These are phyloP conservation scores for Chroicocephalus ridibundus DNA, from an alignment of 2,113 vertebrate genomes.

Conservation along the genomic window DNA sequence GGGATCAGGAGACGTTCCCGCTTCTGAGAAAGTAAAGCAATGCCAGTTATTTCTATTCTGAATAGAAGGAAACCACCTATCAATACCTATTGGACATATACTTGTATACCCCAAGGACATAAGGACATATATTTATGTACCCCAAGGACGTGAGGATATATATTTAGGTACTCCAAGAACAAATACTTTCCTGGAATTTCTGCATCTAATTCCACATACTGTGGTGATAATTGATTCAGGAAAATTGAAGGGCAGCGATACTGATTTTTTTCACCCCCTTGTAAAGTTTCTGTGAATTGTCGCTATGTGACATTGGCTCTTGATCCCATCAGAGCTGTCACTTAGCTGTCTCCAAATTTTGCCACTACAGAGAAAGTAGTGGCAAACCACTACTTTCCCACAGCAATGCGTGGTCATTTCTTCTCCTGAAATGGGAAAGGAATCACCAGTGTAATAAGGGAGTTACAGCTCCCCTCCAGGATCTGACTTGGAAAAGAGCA, in stretches of 20 bases:
- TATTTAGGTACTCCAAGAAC: background rate
- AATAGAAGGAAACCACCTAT: too few relatives aligned
- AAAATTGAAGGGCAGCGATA: background rate
- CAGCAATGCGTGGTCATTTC: background rate
- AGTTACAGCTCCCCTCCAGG: background rate
- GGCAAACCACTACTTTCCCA: background rate
- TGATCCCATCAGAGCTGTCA: background rate
- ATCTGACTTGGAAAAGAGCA: background rate
- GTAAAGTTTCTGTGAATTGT: background rate
- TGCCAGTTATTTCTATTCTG: background rate
- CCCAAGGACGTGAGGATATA: background rate
- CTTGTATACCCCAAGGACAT: background rate
- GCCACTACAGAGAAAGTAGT: background rate
- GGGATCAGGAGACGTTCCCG: conserved; percentile 74
- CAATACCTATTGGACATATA: too few relatives aligned
- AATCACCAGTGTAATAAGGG: fast-evolving
- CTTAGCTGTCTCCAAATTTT: background rate
- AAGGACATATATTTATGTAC: background rate
- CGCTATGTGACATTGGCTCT: background rate
- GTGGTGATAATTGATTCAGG: background rate
- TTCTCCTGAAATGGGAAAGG: background rate
- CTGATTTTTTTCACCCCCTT: background rate
- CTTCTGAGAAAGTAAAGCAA: conserved; percentile 50
- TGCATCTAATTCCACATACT: background rate
- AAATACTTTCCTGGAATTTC: background rate